Evolutionary conservation across 2,113 vertebrate species (phyloP).

Genomic region (Ammodytes dubius): DNA sequence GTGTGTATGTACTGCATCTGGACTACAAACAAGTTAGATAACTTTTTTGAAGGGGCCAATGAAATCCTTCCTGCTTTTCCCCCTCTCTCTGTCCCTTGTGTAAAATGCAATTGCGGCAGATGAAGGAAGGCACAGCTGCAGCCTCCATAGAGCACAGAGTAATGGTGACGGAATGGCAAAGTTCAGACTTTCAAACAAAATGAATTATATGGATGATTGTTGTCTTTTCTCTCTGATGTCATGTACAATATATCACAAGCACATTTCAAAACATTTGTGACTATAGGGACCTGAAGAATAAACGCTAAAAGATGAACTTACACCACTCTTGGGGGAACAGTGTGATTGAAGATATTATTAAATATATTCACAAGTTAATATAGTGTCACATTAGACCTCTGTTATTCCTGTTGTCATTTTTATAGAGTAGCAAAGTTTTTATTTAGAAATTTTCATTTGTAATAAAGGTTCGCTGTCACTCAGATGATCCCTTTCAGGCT

Average conservation of each 20-base stretch:
- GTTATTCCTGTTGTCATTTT: not conserved
- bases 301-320: no score
- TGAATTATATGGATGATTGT: not conserved
- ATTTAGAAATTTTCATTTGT: not conserved
- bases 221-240: not conserved
- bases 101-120: not conserved
- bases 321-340: no score
- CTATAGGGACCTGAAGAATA: no score
- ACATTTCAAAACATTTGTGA: not conserved
- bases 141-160: not conserved
- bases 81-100: not conserved
- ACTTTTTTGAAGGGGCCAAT: not conserved
- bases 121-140: conserved; percentile 12
- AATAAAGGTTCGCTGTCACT: not conserved
- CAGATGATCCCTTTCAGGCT: not conserved
- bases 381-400: not conserved
- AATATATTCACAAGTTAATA: not conserved
- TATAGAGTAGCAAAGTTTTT: not conserved
- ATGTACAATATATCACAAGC: not conserved
- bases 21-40: not conserved
- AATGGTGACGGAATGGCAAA: not conserved
- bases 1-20: no score
- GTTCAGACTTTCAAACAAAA: not conserved
- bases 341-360: no score
- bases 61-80: not conserved